Evolutionary conservation across 2,888 invertebrate species (phyloP).

Genomic region (Meiosimyza decipiens): DNA sequence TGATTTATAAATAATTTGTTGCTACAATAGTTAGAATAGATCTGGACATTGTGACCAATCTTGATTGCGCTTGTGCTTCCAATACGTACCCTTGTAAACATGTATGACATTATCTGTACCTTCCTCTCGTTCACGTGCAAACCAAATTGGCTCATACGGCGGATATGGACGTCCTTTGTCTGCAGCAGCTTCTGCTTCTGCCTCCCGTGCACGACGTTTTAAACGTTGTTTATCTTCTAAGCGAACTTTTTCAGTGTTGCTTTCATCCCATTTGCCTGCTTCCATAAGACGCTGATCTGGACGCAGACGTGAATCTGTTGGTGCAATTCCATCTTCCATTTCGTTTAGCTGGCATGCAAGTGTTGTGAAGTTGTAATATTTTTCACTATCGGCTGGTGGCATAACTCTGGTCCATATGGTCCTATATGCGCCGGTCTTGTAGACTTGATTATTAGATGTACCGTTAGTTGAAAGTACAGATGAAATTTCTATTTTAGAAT

Average conservation of each 20-base stretch:
- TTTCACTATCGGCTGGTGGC: constrained; percentile 76
- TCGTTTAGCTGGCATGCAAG: constrained; percentile 98
- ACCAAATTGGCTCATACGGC: constrained; percentile 88
- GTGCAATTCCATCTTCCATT: constrained; percentile 89
- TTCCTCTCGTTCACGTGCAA: constrained; percentile 83
- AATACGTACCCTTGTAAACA: constrained; percentile 89
- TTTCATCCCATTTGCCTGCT: constrained; percentile 90
- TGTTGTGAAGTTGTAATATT: constrained; percentile 94
- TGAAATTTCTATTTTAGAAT: constrained; percentile 93
- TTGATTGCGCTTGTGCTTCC: constrained; percentile 87
- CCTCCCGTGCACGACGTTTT: constrained; percentile 81
- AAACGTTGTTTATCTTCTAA: constrained; percentile 96
- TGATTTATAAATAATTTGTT: constrained; percentile 38
- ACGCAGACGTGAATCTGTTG: constrained; percentile 90
- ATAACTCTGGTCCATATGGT: constrained; percentile 87
- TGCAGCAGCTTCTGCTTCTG: constrained; percentile 78
- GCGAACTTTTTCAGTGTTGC: constrained; percentile 84
- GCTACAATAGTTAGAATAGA: constrained; percentile 69
- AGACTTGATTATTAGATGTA: constrained; percentile 82
- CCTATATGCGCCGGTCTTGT: constrained; percentile 89
- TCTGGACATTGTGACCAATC: constrained; percentile 94
- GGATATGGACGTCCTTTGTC: constrained; percentile 75
- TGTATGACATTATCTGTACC: constrained; percentile 76
- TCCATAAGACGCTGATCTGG: constrained; percentile 99
- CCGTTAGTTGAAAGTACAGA: constrained; percentile 81